Conservation (phyloP, 2,888 invertebrate species). For the Hoplodrina ambigua region DNA sequence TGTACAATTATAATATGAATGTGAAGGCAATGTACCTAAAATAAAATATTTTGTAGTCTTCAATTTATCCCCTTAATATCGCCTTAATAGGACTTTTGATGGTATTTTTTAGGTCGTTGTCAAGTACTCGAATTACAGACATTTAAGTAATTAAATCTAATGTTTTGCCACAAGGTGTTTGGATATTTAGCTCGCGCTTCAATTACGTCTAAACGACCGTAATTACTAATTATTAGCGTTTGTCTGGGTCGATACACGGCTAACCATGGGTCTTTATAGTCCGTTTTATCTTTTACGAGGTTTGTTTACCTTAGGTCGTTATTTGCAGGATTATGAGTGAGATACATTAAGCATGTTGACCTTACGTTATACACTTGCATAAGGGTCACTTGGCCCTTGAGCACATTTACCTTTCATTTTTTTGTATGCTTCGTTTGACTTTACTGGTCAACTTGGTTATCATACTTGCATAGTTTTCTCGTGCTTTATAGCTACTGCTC, state of each 20-base stretch:
- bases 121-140: not conserved
- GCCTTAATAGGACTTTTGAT: not conserved
- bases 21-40: too few relatives aligned
- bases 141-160: slow-evolving; percentile 6
- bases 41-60: not conserved
- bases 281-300: not conserved
- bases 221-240: slow-evolving; percentile 6
- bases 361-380: slow-evolving; percentile 2
- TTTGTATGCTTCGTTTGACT: slow-evolving; percentile 9
- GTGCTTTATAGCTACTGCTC: not conserved
- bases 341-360: not conserved
- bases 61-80: not conserved
- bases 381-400: slow-evolving; percentile 24
- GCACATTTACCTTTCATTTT: slow-evolving; percentile 32
- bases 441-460: not conserved
- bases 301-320: not conserved
- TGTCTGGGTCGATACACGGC: not conserved
- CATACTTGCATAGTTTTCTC: not conserved
- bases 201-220: slow-evolving; percentile 1
- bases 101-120: not conserved
- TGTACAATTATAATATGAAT: too few relatives aligned
- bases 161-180: not conserved
- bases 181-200: not conserved
- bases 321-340: not conserved
- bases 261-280: not conserved